These are phyloP conservation scores for Lacerta viridis DNA, from an alignment of 2,797 vertebrate species.

Conservation along the genomic window DNA sequence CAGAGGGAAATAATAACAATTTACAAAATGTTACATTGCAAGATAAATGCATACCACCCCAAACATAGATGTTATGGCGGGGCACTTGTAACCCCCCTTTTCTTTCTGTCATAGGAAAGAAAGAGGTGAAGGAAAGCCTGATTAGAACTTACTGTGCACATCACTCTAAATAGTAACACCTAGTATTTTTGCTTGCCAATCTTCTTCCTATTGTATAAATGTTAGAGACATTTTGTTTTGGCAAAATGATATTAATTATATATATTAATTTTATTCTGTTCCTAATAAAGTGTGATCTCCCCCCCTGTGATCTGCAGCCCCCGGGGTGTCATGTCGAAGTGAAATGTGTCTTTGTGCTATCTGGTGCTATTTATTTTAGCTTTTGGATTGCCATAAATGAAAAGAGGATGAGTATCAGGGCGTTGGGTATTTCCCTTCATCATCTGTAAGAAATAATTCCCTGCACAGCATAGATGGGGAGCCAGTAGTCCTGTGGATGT, in stretches of 20 bases:
- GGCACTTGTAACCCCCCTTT: not conserved
- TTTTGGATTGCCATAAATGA: not conserved
- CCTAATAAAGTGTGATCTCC: conserved; percentile 4
- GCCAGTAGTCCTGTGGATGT: too few relatives aligned
- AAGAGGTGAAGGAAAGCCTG: not conserved
- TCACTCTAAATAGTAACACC: not conserved
- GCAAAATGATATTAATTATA: conserved; percentile 4
- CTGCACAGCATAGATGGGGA: too few relatives aligned
- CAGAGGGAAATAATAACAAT: too few relatives aligned
- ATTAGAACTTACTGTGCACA: not conserved
- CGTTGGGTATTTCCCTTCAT: not conserved
- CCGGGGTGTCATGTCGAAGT: not conserved
- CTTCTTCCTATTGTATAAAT: conserved; percentile 23
- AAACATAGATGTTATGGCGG: not conserved
- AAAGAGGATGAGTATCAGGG: not conserved
- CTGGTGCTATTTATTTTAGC: not conserved
- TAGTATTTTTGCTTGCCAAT: not conserved
- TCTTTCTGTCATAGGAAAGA: not conserved
- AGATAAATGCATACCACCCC: not conserved
- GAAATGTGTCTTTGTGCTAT: not conserved
- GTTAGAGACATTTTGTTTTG: not conserved
- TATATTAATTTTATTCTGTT: conserved; percentile 3
- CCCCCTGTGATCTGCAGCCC: not conserved
- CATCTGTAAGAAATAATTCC: not conserved
- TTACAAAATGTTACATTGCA: not conserved